Evolutionary conservation across 2,888 invertebrate genomes (phyloP), one percentile per base, ranked within the genome.

Genomic region (Troides helena): DNA sequence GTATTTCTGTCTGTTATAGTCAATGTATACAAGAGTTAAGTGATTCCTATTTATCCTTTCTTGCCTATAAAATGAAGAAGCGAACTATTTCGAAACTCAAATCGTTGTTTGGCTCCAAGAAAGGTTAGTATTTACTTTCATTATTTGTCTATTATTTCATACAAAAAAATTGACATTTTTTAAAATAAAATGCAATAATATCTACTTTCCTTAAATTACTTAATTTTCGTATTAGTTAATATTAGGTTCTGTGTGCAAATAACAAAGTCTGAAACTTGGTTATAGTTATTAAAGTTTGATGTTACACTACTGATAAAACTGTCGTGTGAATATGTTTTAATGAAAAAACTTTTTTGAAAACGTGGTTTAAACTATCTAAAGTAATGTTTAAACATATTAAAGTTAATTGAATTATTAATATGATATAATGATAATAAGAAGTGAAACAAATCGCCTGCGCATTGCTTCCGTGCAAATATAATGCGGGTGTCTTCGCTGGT

Each of bases 1-100:
- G 86, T 92, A 91, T 92, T 92, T 91, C 81, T 85, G 90, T 88
- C 87, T 81, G 84, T 84, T 85, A 84, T 86, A 81, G 84, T 85
- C 75, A 81, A 87, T 89, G 87, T 85, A 81, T 81, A 79, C 76
- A 80, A 81, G 80, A 77, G 78, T 85, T 85, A 81, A 82, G 81
- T 81, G 81, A 79, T 80, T 81, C 78, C 70, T 79, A 83, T 78
- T 75, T 75, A 74, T 76, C 74, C 74, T 72, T 76, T 73, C 74
- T 72, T 72, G 74, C 72, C 69, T 73, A 86, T 73, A 87, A 83
- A 74, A 92, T 92, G 92, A 92, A 92, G 87, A 92, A 92, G 77
- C 86, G 90, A 77, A 91, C 92, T 36, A 81, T 92, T 81, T 90
- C 89, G 39, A 92, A 90, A 77, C 84, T 92, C 43, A 92, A 91